These are phyloP conservation scores for Tetrapedia diversipes DNA, from an alignment of 2,888 invertebrate genomes.

Conservation along the genomic window DNA sequence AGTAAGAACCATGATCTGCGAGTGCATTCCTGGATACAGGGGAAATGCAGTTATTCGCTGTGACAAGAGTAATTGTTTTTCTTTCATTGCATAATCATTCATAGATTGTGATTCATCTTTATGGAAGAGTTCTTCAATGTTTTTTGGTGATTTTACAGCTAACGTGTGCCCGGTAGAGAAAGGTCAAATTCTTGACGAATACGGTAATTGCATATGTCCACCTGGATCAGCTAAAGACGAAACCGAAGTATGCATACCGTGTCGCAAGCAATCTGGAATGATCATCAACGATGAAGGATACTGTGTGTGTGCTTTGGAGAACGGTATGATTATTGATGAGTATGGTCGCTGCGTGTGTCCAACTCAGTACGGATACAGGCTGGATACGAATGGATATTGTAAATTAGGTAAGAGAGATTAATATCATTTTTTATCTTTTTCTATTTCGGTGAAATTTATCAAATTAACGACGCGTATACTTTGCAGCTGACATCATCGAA, in stretches of 20 bases:
- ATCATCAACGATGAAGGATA: conserved; percentile 90
- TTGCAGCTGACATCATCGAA: conserved; percentile 80
- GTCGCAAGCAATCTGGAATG: conserved; percentile 88
- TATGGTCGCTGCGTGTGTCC: conserved; percentile 91
- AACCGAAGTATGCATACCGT: conserved; percentile 91
- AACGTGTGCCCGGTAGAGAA: conserved; percentile 87
- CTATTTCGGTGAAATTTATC: background rate
- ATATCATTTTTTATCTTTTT: background rate
- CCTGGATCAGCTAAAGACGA: conserved; percentile 90
- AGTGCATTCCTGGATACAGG: conserved; percentile 92
- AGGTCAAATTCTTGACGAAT: conserved; percentile 87
- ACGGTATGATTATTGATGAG: conserved; percentile 91
- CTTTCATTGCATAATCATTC: background rate
- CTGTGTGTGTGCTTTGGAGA: conserved; percentile 91
- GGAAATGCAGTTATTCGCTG: conserved; percentile 94
- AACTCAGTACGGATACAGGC: conserved; percentile 87
- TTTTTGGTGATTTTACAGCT: conserved; percentile 80
- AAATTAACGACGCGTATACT: background rate
- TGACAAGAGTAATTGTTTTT: conserved; percentile 88
- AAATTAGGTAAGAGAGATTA: conserved; percentile 82
- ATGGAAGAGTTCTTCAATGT: background rate
- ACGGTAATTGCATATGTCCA: conserved; percentile 90
- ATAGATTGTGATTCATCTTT: background rate
- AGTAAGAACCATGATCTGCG: conserved; percentile 94
- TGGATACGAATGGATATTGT: conserved; percentile 87